Base-by-base conservation (phyloP, 2,797 vertebrate species). In the Pachyuromys duprasi region DNA sequence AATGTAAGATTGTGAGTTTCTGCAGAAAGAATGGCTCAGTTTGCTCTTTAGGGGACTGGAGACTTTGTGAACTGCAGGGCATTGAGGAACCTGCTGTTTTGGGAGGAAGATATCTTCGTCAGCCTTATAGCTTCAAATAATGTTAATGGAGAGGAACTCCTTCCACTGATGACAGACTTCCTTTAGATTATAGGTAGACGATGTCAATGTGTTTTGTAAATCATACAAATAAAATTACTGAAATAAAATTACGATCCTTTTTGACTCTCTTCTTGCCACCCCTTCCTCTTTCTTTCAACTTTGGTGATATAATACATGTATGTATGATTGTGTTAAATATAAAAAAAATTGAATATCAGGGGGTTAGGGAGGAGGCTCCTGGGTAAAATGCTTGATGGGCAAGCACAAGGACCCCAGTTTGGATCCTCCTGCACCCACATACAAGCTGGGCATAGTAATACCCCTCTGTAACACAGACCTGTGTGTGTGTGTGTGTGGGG, bases 11-110 rank as follows among this genome's bases (percentile, higher is more conserved):
- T 76, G 26, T 42, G 86, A 60, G 49, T 94, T 96, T 90, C 87
- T 89, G 86, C 72, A 96, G 92, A 96, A 95, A 18, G 42, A 96
- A 93, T 96, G 95, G 94, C 60, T 97, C 91, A 96, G 67, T 24
- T 39, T 26, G 36, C 65, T 87, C 63, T 69, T 88, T 84, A 93
- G 49, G 72, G 92, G 95, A 96, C 75, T 49, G 86, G 75, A 88
- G 33, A 67, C 70, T 42, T 86, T 92, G 82, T 36, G 89, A 96
- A 95, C 94, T 96, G 94, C 36, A 95, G 86, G 49, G 75, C 31
- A 20, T 18, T 26, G 31, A 90, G 31, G 69, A 95, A 92, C 36
- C 81, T 93, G 55, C 45, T 95, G 89, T 96, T 96, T 96, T 76
- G 45, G 42, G 79, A 92, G 83, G 96, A 89, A 89, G 80, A 72